phyloP scores from a whole-genome alignment of 2,888 invertebrate genomes.

The Napeogenes sylphis region DNA sequence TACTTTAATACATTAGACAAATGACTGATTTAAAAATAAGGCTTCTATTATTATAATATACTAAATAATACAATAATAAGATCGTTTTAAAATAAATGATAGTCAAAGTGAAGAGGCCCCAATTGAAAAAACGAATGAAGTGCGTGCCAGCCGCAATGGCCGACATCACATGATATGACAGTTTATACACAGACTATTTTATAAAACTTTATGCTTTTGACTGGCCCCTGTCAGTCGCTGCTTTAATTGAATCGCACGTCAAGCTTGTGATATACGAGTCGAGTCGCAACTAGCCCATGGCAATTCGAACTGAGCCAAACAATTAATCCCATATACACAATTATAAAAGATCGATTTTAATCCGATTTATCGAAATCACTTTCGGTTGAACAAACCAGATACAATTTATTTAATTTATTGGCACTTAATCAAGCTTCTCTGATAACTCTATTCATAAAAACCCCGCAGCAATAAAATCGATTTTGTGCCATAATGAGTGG shows the following conservation, averaged over 20 bases:
- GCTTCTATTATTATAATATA: too few species aligned
- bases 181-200: constrained; percentile 28
- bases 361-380: constrained; percentile 56
- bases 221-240: constrained; percentile 52
- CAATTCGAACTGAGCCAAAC: constrained; percentile 40
- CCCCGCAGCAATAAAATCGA: background rate
- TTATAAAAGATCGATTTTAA: constrained; percentile 52
- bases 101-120: background rate
- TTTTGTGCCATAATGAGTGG: constrained; percentile 34
- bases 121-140: constrained; percentile 29
- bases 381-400: constrained; percentile 45
- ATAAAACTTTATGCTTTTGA: constrained; percentile 42
- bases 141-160: constrained; percentile 33
- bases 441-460: background rate
- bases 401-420: constrained; percentile 38
- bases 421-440: constrained; percentile 39
- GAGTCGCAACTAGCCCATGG: constrained; percentile 38
- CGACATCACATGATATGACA: constrained; percentile 33
- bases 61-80: too few species aligned
- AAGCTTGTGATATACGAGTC: constrained; percentile 57
- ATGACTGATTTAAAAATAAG: too few species aligned
- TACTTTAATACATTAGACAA: too few species aligned
- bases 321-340: constrained; percentile 27
- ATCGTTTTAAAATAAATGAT: too few species aligned
- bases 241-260: constrained; percentile 69